Evolutionary conservation across 2,797 vertebrate species (phyloP).

Genomic region (Florisuga fusca): DNA sequence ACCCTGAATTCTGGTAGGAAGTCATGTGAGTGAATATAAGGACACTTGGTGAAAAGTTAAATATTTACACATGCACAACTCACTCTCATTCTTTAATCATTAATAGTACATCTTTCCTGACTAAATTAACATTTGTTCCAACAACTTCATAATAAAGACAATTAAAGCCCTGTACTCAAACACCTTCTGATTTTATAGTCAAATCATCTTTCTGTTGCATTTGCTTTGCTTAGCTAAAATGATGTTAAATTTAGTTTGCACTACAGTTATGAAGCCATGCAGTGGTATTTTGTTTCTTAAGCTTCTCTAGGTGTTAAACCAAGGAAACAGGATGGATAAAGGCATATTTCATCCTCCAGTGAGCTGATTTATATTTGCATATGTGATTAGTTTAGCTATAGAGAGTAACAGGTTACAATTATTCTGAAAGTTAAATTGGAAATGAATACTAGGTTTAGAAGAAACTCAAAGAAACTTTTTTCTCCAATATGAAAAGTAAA

Average conservation of each 20-base stretch:
- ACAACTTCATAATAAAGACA: neutral
- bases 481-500: neutral
- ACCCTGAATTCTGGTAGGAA: neutral
- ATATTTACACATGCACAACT: neutral
- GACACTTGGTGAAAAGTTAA: neutral
- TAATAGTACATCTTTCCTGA: neutral
- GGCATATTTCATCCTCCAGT: neutral
- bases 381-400: neutral
- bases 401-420: neutral
- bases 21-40: neutral
- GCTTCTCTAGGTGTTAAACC: neutral
- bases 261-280: neutral
- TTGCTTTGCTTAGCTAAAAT: neutral
- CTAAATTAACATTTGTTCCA: neutral
- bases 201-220: neutral
- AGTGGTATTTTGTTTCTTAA: neutral
- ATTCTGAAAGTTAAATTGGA: neutral
- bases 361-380: neutral
- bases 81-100: neutral
- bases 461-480: neutral
- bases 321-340: neutral
- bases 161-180: neutral
- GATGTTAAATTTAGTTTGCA: neutral
- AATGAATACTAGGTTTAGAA: neutral
- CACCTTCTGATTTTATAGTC: neutral